Evolutionary conservation across 2,888 invertebrate genomes (phyloP).

Genomic region (Phalera bucephala): DNA sequence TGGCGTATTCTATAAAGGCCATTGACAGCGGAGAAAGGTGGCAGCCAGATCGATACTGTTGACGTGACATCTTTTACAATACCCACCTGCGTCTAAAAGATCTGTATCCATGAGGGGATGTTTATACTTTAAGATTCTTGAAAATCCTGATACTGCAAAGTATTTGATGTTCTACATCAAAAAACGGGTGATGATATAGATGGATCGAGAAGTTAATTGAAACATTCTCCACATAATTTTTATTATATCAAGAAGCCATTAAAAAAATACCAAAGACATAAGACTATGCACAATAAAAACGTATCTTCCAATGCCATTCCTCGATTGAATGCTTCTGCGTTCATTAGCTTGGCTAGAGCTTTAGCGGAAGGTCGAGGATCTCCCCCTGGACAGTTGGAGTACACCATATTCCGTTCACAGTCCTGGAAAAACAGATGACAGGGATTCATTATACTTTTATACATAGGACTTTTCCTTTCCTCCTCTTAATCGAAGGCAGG

Average conservation of each 20-base stretch:
- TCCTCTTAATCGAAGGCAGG: no score
- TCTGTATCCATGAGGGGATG: no score
- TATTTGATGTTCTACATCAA: no score
- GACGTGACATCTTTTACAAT: neutral
- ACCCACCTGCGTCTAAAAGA: no score
- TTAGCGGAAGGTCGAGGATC: slow-evolving; percentile 55
- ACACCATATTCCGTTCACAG: slow-evolving; percentile 63
- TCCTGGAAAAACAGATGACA: slow-evolving; percentile 43
- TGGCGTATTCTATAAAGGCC: neutral
- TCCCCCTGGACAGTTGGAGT: slow-evolving; percentile 59
- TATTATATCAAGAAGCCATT: neutral
- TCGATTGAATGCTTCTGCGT: slow-evolving; percentile 13
- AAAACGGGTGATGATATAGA: no score
- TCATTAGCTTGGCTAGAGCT: slow-evolving; percentile 45
- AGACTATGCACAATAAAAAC: neutral
- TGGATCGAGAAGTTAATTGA: no score
- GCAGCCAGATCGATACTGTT: neutral
- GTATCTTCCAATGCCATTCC: neutral
- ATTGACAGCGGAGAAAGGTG: neutral
- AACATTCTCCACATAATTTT: neutral
- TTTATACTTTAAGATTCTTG: no score
- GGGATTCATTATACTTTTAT: no score
- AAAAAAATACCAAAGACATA: neutral
- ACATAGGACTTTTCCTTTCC: no score
- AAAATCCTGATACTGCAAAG: no score